Conservation (phyloP, 2,888 invertebrate genomes). For the Miltochrista miniata region DNA sequence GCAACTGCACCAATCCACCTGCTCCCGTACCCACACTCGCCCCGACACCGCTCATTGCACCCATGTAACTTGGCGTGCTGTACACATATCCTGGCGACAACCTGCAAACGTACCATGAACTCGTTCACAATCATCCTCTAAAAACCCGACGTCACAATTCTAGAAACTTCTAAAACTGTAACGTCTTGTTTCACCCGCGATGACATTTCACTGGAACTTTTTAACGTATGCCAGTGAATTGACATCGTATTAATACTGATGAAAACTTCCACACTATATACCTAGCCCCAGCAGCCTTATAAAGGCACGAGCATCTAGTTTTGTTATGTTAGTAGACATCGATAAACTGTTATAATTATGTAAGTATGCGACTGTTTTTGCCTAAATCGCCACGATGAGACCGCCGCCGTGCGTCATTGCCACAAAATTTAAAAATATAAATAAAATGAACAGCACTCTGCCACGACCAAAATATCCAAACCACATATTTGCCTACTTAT, state of each 20-base stretch:
- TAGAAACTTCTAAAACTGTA: slow-evolving; percentile 30
- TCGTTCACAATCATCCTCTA: slow-evolving; percentile 11
- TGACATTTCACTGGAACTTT: slow-evolving; percentile 45
- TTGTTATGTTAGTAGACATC: slow-evolving; percentile 82
- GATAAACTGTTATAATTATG: slow-evolving; percentile 66
- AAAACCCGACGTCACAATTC: slow-evolving; percentile 24
- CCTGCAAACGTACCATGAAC: slow-evolving; percentile 55
- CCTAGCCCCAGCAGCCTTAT: slow-evolving; percentile 77
- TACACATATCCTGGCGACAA: slow-evolving; percentile 87
- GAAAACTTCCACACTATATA: slow-evolving; percentile 69
- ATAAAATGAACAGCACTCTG: slow-evolving; percentile 58
- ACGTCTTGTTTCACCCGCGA: slow-evolving; percentile 42
- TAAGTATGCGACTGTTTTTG: slow-evolving; percentile 54
- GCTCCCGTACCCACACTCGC: slow-evolving; percentile 83
- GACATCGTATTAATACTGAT: slow-evolving; percentile 55
- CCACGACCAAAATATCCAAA: slow-evolving; percentile 69
- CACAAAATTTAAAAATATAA: slow-evolving; percentile 57
- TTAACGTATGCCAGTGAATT: slow-evolving; percentile 43
- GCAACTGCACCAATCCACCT: slow-evolving; percentile 87
- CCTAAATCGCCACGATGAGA: slow-evolving; percentile 56
- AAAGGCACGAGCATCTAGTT: slow-evolving; percentile 71
- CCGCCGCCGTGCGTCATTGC: slow-evolving; percentile 77
- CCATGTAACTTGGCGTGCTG: slow-evolving; percentile 90
- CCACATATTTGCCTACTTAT: slow-evolving; percentile 44
- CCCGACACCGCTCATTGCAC: slow-evolving; percentile 86